Evolutionary conservation across 1,140 invertebrate species (phyloP).

Genomic region (Potamilus streckersoni): DNA sequence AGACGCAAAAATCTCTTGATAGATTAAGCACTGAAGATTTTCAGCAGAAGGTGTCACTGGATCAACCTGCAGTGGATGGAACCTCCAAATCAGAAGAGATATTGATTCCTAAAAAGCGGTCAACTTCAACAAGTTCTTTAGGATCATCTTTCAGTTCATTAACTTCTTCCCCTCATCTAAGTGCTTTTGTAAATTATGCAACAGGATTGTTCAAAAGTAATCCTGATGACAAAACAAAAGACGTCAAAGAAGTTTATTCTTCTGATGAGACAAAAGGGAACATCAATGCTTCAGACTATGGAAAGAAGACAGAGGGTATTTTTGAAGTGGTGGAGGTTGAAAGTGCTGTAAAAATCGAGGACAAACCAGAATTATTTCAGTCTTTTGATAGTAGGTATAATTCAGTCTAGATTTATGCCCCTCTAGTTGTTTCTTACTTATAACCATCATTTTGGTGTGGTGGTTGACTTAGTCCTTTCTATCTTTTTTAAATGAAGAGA

Average conservation of each 20-base stretch:
- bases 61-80: conserved; percentile 23
- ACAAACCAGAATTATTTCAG: conserved; percentile 93
- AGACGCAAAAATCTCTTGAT: conserved; percentile 21
- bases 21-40: conserved; percentile 38
- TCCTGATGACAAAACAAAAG: conserved; percentile 53
- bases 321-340: conserved; percentile 45
- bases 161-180: conserved; percentile 48
- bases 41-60: conserved; percentile 23
- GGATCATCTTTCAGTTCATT: conserved; percentile 49
- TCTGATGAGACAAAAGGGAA: neutral
- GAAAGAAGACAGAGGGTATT: too few species aligned
- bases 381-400: conserved; percentile 89
- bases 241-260: conserved; percentile 37
- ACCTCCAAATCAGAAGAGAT: conserved; percentile 5
- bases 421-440: too few species aligned
- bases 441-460: too few species aligned
- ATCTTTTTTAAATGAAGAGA: too few species aligned
- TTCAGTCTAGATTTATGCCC: neutral
- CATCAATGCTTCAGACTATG: too few species aligned
- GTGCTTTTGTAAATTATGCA: conserved; percentile 68
- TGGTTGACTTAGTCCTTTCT: too few species aligned
- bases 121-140: conserved; percentile 35
- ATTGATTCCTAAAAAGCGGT: conserved; percentile 14
- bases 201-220: conserved; percentile 67
- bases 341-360: conserved; percentile 87